phyloP scores from a whole-genome alignment of 2,797 vertebrate genomes.

The Phrynocephalus vlangalii region DNA sequence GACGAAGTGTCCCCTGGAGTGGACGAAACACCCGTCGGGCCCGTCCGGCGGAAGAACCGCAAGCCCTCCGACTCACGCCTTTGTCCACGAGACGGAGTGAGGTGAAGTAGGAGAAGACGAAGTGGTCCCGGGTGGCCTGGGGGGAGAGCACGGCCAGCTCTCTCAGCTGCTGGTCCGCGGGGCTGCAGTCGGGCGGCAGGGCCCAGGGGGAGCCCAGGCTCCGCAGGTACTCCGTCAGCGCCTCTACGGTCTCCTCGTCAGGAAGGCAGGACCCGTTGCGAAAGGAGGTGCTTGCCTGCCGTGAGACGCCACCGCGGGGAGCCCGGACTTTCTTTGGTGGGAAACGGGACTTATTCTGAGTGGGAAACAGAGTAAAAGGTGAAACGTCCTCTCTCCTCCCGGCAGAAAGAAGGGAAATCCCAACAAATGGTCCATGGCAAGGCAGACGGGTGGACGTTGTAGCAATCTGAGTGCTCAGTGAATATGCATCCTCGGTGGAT shows the following conservation, averaged over 20 bases:
- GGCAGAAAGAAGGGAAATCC: background rate
- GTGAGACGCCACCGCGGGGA: constrained; percentile 3
- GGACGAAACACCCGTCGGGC: no score
- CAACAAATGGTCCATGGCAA: background rate
- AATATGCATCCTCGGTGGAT: no score
- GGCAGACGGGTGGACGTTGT: fast-evolving
- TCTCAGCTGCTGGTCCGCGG: constrained; percentile 76
- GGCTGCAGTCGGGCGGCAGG: constrained; percentile 61
- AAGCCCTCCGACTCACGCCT: constrained; percentile 74
- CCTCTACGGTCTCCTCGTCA: constrained; percentile 69
- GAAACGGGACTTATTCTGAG: constrained; percentile 71
- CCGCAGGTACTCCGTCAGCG: constrained; percentile 77
- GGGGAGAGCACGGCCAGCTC: constrained; percentile 75
- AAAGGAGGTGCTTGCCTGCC: fast-evolving
- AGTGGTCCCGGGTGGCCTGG: constrained; percentile 11
- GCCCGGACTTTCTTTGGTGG: background rate
- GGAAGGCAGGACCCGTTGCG: constrained; percentile 10
- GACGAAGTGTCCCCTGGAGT: no score
- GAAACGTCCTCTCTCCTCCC: no score
- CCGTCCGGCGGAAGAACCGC: background rate
- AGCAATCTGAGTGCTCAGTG: no score
- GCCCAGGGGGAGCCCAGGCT: constrained; percentile 84
- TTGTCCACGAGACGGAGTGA: constrained; percentile 80
- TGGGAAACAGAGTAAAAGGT: background rate
- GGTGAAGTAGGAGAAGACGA: constrained; percentile 76